Percentiles rank a stretch among this genome's conserved stretches.
These are phyloP conservation scores for Drosophila mimica DNA, from an alignment of 2,888 invertebrate genomes.

Conservation along the genomic window DNA sequence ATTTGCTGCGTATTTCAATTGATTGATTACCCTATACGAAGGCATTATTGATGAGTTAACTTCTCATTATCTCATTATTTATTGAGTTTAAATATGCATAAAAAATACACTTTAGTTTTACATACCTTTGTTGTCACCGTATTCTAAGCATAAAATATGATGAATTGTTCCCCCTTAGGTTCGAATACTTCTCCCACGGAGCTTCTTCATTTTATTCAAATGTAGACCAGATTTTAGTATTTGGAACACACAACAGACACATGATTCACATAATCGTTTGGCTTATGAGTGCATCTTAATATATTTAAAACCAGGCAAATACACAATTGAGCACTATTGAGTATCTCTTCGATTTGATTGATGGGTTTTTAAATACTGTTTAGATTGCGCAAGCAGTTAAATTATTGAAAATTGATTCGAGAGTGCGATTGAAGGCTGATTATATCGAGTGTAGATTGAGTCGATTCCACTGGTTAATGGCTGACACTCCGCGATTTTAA, in stretches of 20 bases:
- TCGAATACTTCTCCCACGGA: conserved; percentile 30
- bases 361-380: conserved; percentile 21
- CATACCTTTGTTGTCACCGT: conserved; percentile 20
- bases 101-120: background rate
- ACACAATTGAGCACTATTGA: background rate
- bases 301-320: background rate
- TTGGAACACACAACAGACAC: conserved; percentile 19
- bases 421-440: conserved; percentile 50
- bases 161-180: conserved; percentile 5
- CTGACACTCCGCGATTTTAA: conserved; percentile 81
- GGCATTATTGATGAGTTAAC: background rate
- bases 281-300: conserved; percentile 5
- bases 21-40: too few species aligned
- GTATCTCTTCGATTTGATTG: conserved; percentile 5
- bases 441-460: conserved; percentile 54
- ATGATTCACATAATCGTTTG: conserved; percentile 13
- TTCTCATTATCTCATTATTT: background rate
- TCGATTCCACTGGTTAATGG: conserved; percentile 72
- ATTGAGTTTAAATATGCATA: background rate
- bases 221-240: conserved; percentile 9
- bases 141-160: background rate
- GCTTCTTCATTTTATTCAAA: conserved; percentile 44
- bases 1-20: background rate
- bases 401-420: conserved; percentile 40
- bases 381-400: conserved; percentile 39